Conservation (phyloP, 2,797 vertebrate genomes). For the Onychomys arenicola region DNA sequence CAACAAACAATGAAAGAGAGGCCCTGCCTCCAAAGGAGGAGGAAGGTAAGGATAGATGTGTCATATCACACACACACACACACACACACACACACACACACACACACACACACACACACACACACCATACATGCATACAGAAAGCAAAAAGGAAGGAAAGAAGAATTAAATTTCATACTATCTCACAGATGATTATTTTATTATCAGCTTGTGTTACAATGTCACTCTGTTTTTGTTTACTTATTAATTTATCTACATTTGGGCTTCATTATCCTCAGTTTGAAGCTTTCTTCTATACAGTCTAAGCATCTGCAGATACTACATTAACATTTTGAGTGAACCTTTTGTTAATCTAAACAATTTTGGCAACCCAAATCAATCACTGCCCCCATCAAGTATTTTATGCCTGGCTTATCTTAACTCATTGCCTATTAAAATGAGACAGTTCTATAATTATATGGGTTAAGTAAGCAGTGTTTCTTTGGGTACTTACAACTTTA, state of each 20-base stretch:
- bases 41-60: background rate
- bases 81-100: background rate
- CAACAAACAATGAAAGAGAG: background rate
- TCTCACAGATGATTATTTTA: conserved; percentile 42
- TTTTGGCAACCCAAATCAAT: conserved; percentile 47
- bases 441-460: background rate
- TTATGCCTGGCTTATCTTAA: conserved; percentile 22
- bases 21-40: background rate
- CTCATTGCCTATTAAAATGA: conserved; percentile 31
- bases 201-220: conserved; percentile 26
- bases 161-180: conserved; percentile 32
- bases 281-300: background rate
- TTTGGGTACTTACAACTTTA: background rate
- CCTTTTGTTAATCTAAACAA: background rate
- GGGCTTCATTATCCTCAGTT: background rate
- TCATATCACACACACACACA: background rate
- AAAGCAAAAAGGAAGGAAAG: background rate
- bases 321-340: background rate
- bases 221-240: background rate
- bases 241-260: conserved; percentile 36
- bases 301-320: background rate
- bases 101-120: background rate
- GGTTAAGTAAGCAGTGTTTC: conserved; percentile 17
- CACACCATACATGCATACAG: background rate
- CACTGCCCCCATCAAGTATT: background rate